Evolutionary conservation across 2,888 invertebrate species (phyloP).

Genomic region (Diploptera punctata): DNA sequence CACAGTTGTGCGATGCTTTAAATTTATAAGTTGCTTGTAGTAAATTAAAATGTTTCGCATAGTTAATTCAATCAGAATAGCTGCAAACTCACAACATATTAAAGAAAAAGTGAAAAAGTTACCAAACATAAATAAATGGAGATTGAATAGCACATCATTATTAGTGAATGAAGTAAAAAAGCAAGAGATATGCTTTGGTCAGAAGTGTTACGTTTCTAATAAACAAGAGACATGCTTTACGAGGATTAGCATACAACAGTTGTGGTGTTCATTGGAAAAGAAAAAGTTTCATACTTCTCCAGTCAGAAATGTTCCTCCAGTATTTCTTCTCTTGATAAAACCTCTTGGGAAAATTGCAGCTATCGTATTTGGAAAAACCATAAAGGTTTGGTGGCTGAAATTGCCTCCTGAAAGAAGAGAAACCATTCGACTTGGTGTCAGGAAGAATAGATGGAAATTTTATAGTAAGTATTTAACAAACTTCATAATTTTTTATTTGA

Average conservation of each 20-base stretch:
- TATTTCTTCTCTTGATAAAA: constrained; percentile 9
- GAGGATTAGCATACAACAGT: no score
- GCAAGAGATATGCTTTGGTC: not conserved
- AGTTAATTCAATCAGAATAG: not conserved
- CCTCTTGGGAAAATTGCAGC: constrained; percentile 24
- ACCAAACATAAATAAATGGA: not conserved
- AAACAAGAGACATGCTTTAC: no score
- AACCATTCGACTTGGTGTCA: not conserved
- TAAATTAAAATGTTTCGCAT: constrained; percentile 19
- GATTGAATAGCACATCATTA: not conserved
- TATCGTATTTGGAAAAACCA: constrained; percentile 26
- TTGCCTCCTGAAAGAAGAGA: constrained; percentile 28
- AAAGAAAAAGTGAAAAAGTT: not conserved
- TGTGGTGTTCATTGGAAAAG: not conserved
- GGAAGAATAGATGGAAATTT: not conserved
- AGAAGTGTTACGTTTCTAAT: not conserved
- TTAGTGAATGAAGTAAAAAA: not conserved
- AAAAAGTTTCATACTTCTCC: constrained; percentile 14
- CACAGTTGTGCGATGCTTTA: not conserved
- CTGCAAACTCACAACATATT: not conserved
- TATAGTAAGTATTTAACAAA: no score
- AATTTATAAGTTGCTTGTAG: not conserved
- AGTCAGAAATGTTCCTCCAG: constrained; percentile 23
- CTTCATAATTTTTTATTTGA: no score
- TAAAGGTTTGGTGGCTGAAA: constrained; percentile 28